phyloP scores from a whole-genome alignment of 2,797 vertebrate genomes.

The Halcyon leucocephala region DNA sequence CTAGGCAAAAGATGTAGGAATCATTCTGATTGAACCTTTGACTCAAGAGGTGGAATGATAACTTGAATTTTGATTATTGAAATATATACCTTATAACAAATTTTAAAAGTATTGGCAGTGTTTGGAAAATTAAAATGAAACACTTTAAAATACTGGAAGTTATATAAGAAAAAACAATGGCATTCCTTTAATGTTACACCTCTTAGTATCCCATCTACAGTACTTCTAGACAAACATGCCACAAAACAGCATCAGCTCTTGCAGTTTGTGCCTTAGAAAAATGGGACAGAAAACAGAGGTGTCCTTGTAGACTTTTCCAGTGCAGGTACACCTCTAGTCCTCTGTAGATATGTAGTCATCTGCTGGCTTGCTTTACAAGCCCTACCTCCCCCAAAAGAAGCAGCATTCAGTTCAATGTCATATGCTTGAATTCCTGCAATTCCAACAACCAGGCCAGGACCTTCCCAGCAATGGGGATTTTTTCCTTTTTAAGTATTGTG shows the following conservation, averaged over 20 bases:
- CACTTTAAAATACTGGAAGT: not conserved
- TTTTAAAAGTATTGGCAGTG: not conserved
- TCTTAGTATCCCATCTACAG: not conserved
- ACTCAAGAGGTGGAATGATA: not conserved
- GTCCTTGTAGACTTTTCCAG: not conserved
- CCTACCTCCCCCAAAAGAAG: not conserved
- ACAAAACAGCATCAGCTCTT: not conserved
- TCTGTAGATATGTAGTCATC: rapidly evolving
- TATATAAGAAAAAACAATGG: not conserved
- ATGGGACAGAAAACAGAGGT: not conserved
- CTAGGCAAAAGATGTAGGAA: not conserved
- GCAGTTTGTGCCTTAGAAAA: not conserved
- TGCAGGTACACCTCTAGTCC: rapidly evolving
- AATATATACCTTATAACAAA: not conserved
- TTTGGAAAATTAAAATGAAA: not conserved
- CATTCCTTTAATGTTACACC: not conserved
- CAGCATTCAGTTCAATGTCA: rapidly evolving
- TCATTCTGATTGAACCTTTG: not conserved
- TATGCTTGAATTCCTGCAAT: not conserved
- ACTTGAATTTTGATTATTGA: not conserved
- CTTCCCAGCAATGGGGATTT: not conserved
- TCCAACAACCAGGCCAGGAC: not conserved
- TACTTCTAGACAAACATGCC: not conserved
- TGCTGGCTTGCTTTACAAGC: not conserved
- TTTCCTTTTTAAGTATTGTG: not conserved